Evolutionary conservation across 1,140 invertebrate genomes (phyloP).

Genomic region (Dolichoris vasculosae): DNA sequence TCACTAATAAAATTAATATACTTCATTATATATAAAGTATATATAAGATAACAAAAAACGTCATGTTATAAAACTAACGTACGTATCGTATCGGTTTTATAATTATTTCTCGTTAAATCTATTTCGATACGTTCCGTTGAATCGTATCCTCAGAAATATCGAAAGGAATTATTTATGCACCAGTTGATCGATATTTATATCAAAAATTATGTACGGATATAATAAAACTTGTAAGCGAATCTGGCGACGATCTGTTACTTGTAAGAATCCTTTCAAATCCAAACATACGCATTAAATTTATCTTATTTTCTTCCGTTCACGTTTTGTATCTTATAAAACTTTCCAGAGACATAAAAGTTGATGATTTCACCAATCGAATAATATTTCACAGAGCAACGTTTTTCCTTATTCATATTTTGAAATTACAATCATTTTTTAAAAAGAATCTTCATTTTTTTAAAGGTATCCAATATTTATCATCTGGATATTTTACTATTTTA

Average conservation of each 20-base stretch:
- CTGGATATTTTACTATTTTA: background rate
- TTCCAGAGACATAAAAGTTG: background rate
- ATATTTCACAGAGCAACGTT: background rate
- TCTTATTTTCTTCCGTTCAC: background rate
- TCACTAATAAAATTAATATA: too few relatives aligned
- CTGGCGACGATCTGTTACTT: slow-evolving; percentile 35
- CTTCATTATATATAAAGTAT: too few relatives aligned
- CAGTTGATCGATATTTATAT: background rate
- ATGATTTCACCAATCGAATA: background rate
- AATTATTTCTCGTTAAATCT: too few relatives aligned
- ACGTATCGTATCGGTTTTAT: too few relatives aligned
- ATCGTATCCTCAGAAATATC: too few relatives aligned
- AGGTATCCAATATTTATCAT: background rate
- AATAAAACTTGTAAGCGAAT: background rate
- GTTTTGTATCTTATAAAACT: background rate
- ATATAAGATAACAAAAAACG: too few relatives aligned
- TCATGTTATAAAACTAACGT: too few relatives aligned
- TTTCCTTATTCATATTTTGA: too few relatives aligned
- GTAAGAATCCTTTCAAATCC: background rate
- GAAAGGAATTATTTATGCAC: too few relatives aligned
- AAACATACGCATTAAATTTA: background rate
- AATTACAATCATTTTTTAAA: background rate
- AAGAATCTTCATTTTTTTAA: background rate
- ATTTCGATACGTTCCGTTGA: too few relatives aligned
- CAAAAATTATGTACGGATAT: background rate